Base-by-base conservation (phyloP, 2,797 vertebrate species). In the Hypotaenidia philippensis region DNA sequence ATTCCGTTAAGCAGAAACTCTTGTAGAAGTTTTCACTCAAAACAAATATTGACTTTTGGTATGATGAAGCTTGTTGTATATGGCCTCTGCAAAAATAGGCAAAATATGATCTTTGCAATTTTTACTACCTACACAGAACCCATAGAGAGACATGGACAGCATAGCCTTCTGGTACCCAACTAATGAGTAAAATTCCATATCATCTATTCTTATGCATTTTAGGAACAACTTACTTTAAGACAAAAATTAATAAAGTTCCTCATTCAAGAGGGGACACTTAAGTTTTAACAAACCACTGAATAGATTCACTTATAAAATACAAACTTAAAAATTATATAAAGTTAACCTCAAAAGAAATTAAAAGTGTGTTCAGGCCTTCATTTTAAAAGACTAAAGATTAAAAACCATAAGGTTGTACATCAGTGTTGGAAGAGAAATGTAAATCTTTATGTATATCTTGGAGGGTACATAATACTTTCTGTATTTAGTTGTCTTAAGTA, bases 111-210 rank as follows among this genome's bases (percentile, higher is more conserved):
- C 21, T 75, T 36, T 70, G 63, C 18, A 50, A 56, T 52, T 47
- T 70, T 20, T 45, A 53, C 13, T 45, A 13, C 19, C 22, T 55
- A 71, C 87, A 36, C 19, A 59, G 40, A 57, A 79, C 29, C 19
- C 57, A 83, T 31, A 3, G 26, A 41, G 7, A 76, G 10, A n/a
- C 11, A 70, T 15, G 76, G 63, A 36, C 0, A 0, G 2, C 1
- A 0, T 70, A 41, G 26, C 7, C 27, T 86, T 10, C 32, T 69
- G 23, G 50, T 44, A 53, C 19, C 1, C 13, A 6, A 19, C 34
- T 4, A 64, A 41, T 34, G 4, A 40, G 7, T 44, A 50, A 40
- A 69, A 72, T 65, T 84, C 44, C 20, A 1, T 69, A 61, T 13
- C 23, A 60, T 3, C 8, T 21, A 45, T 10, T 75, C 10, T 1